Base-by-base conservation (phyloP, 2,888 invertebrate genomes). In the Drosophila limbata region DNA sequence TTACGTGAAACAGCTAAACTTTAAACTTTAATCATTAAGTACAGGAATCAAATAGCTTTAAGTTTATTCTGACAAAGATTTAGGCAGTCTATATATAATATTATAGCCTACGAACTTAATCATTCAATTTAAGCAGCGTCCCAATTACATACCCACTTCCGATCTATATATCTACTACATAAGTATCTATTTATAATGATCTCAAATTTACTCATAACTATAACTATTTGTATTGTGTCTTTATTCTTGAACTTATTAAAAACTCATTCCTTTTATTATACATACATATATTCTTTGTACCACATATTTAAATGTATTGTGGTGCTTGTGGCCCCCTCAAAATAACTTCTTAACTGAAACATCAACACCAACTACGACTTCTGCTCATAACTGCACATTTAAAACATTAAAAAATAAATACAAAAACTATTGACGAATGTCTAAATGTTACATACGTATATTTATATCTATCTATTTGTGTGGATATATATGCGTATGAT, bases 61-160 rank as follows among this genome's bases (percentile, higher is more conserved):
- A 75, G 78, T 15, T 52, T 50, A 33, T 11, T 47, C 31, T 28
- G 73, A 28, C 61, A 51, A 31, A 17, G 50, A 11, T 57, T 61
- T 52, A 80, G 80, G 64, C 61, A 73, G 63, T 44, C 59, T 28
- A 62, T 25, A 25, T 63, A 76, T 68, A 44, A 33, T 31, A 33
- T n/a, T 21, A 15, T 21, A 56, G 8, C 21, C 21, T 44, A 21
- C 21, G 33, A 44, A 4, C 10, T 44, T 35, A 44, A 65, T 64
- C 42, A 28, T 62, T 53, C 35, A 35, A 64, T 10, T 35, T 69
- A 78, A 69, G 69, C 65, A 65, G 62, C 75, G 80, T 52, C 52
- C 40, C 9, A 44, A 47, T 0, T 10, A 40, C 17, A 21, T 35
- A 25, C 17, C 44, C 35, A n/a, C 31, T 55, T 15, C 45, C 21